Evolutionary conservation across 2,888 invertebrate genomes (phyloP).

Genomic region (Drosophila nr. fundita): DNA sequence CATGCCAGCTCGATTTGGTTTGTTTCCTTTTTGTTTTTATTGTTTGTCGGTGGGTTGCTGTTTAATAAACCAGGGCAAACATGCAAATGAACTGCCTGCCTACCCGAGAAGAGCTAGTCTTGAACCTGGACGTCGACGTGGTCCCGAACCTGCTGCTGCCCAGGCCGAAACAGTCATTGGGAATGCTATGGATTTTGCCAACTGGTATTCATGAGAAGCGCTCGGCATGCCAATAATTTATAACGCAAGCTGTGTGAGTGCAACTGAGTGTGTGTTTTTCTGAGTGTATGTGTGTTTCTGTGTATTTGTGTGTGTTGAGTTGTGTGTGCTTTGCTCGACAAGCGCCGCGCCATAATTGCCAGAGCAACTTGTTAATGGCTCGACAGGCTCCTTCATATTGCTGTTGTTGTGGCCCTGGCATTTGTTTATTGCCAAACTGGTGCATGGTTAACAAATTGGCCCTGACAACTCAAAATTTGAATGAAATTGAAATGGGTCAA

Average conservation of each 20-base stretch:
- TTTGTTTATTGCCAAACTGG: constrained; percentile 48
- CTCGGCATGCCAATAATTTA: constrained; percentile 61
- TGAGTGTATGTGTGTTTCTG: constrained; percentile 1
- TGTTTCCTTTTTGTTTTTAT: constrained; percentile 6
- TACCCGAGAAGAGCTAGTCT: constrained; percentile 15
- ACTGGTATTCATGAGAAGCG: constrained; percentile 53
- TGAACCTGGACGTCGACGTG: constrained; percentile 24
- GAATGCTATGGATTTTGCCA: constrained; percentile 45
- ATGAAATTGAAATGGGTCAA: constrained; percentile 26
- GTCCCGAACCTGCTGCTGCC: constrained; percentile 14
- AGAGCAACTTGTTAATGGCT: constrained; percentile 61
- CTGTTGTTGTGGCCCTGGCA: constrained; percentile 13
- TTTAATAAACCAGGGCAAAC: constrained; percentile 52
- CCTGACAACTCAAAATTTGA: constrained; percentile 36
- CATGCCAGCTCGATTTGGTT: neutral
- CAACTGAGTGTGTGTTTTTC: constrained; percentile 4
- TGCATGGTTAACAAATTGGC: constrained; percentile 46
- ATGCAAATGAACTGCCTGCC: constrained; percentile 53
- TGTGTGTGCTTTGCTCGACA: constrained; percentile 51
- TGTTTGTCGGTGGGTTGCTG: constrained; percentile 21
- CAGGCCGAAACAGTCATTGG: constrained; percentile 25
- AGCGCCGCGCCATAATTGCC: constrained; percentile 58
- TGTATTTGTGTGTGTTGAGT: constrained; percentile 23
- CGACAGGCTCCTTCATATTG: constrained; percentile 42
- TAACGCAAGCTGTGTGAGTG: constrained; percentile 27